A percentile compares a stretch with the other conserved stretches of the same genome.
phyloP scores from a whole-genome alignment of 2,797 vertebrate species.

The Brachyalestes nurse region DNA sequence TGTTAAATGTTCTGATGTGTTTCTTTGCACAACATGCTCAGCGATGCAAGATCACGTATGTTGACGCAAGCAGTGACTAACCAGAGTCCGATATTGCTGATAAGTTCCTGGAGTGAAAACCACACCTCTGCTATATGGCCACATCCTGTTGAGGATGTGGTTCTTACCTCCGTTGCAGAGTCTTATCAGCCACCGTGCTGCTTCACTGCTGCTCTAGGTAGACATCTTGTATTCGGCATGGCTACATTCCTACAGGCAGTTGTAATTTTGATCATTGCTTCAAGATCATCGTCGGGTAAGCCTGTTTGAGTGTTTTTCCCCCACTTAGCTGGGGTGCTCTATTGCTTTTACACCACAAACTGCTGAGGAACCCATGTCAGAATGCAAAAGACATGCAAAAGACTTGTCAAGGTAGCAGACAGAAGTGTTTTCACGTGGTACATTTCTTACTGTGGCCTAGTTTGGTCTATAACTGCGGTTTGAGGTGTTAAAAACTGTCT shows the following conservation, averaged over 20 bases:
- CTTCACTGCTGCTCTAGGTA: not conserved
- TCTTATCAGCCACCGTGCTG: not conserved
- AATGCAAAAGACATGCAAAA: not conserved
- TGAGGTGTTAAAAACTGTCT: not conserved
- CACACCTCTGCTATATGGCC: conserved; percentile 48
- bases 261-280: conserved; percentile 3
- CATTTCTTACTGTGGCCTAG: not conserved
- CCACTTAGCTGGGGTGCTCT: not conserved
- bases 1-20: not conserved
- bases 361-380: not conserved
- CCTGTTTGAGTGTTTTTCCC: not conserved
- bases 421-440: not conserved
- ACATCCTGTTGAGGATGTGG: conserved; percentile 60
- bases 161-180: not conserved
- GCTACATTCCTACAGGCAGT: conserved; percentile 11
- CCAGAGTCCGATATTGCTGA: conserved; percentile 1
- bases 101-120: conserved; percentile 12
- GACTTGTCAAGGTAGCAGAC: not conserved
- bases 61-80: conserved; percentile 38
- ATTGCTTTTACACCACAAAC: not conserved
- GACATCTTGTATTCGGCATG: conserved; percentile 5
- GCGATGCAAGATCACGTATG: not conserved
- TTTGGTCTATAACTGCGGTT: not conserved
- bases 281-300: conserved; percentile 33
- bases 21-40: not conserved